Percentiles rank a stretch among this genome's conserved stretches.
phyloP scores from a whole-genome alignment of 2,888 invertebrate species.

The Sinodicranocentrus sp. region DNA sequence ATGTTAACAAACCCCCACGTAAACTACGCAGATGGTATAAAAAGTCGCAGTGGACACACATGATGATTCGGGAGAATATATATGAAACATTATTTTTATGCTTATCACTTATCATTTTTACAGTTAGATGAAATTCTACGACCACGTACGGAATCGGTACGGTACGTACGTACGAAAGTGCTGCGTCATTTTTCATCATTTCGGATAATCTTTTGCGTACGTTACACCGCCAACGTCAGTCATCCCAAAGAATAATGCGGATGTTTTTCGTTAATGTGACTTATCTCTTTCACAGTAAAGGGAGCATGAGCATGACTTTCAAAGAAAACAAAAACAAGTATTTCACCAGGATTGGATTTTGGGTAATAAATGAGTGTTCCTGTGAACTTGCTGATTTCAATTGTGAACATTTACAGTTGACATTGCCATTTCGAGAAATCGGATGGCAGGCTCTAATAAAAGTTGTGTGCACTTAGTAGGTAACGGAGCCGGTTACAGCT shows the following conservation, averaged over 20 bases:
- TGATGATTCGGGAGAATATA: background rate
- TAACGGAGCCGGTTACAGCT: background rate
- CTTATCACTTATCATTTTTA: constrained; percentile 14
- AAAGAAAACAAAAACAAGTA: too few species aligned
- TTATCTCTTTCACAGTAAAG: too few species aligned
- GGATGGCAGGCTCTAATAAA: background rate
- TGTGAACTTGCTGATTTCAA: too few species aligned
- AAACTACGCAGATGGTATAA: too few species aligned
- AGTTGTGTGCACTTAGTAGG: too few species aligned
- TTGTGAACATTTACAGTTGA: constrained; percentile 11
- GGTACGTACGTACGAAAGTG: background rate
- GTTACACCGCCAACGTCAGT: background rate
- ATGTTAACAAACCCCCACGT: constrained; percentile 11
- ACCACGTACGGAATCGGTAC: background rate
- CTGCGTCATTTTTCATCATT: constrained; percentile 20
- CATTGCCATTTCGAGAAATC: constrained; percentile 16
- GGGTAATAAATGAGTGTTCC: too few species aligned
- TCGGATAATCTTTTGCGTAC: background rate
- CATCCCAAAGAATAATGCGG: too few species aligned
- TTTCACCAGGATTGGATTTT: too few species aligned
- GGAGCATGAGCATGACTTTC: background rate
- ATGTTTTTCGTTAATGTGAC: background rate
- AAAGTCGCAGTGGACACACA: constrained; percentile 6
- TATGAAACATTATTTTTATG: constrained; percentile 10
- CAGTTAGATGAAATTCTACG: constrained; percentile 1